These are phyloP conservation scores for Ophonus ardosiacus DNA, from an alignment of 2,888 invertebrate genomes.

Conservation along the genomic window DNA sequence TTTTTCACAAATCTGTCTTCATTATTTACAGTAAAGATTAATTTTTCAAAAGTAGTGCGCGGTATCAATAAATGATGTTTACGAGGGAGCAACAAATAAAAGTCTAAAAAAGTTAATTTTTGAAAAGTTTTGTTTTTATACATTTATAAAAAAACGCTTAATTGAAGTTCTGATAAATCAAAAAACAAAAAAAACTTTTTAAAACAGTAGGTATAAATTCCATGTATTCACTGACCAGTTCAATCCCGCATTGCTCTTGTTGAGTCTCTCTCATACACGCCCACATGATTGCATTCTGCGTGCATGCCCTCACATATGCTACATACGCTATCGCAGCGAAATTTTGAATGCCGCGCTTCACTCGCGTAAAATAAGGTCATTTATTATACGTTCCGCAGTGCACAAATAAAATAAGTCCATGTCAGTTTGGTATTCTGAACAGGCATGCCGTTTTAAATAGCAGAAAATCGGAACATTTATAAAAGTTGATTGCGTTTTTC, in stretches of 20 bases:
- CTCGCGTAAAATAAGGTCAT: constrained; percentile 53
- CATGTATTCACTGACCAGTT: background rate
- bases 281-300: background rate
- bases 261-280: background rate
- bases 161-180: background rate
- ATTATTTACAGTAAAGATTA: too few species aligned
- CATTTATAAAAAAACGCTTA: background rate
- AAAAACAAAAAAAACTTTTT: background rate
- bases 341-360: constrained; percentile 47
- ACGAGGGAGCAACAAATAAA: too few species aligned
- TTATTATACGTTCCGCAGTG: constrained; percentile 54
- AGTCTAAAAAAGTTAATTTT: too few species aligned
- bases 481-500: constrained; percentile 54
- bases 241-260: background rate
- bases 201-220: background rate
- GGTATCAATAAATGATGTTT: too few species aligned
- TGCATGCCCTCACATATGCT: background rate
- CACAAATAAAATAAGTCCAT: constrained; percentile 57
- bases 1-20: too few species aligned
- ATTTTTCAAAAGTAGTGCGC: too few species aligned
- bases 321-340: constrained; percentile 20
- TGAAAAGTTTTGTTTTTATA: too few species aligned
- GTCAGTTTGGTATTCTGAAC: constrained; percentile 56
- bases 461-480: constrained; percentile 59
- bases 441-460: constrained; percentile 52